phyloP scores from a whole-genome alignment of 2,113 vertebrate genomes.

The Calyptommatus sinebrachiatus region DNA sequence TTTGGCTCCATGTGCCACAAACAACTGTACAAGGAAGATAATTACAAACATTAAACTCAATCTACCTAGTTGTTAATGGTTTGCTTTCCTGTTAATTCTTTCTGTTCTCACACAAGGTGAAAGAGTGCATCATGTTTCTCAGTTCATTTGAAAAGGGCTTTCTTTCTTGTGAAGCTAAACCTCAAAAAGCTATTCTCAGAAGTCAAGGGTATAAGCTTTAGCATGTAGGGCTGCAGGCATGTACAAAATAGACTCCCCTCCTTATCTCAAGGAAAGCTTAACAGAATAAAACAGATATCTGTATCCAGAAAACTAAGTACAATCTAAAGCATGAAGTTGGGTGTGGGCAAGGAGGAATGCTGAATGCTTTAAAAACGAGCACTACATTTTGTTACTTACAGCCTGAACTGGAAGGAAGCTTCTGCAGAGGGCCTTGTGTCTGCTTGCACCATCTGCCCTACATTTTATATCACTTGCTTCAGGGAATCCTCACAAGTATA shows the following conservation, averaged over 20 bases:
- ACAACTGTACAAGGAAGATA: constrained; percentile 33
- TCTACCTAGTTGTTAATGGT: constrained; percentile 34
- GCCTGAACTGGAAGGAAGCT: no score
- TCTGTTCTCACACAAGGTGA: constrained; percentile 15
- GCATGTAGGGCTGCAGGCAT: background rate
- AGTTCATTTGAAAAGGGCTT: background rate
- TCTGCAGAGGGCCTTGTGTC: no score
- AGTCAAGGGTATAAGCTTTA: background rate
- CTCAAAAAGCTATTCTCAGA: constrained; percentile 12
- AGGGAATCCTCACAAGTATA: no score
- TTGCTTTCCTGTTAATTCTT: constrained; percentile 18
- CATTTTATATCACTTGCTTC: no score
- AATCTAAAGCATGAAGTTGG: no score
- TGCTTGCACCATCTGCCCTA: no score
- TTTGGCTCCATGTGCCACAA: background rate
- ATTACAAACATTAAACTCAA: constrained; percentile 21
- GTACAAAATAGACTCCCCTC: background rate
- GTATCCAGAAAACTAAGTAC: background rate
- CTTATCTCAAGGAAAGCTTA: background rate
- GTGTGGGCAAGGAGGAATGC: no score
- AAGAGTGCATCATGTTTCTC: background rate
- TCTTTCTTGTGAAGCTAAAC: background rate
- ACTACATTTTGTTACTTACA: no score
- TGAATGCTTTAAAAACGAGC: no score
- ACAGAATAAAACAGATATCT: constrained; percentile 1